phyloP scores from a whole-genome alignment of 1,140 invertebrate genomes.

The Atopsyche davidsoni region DNA sequence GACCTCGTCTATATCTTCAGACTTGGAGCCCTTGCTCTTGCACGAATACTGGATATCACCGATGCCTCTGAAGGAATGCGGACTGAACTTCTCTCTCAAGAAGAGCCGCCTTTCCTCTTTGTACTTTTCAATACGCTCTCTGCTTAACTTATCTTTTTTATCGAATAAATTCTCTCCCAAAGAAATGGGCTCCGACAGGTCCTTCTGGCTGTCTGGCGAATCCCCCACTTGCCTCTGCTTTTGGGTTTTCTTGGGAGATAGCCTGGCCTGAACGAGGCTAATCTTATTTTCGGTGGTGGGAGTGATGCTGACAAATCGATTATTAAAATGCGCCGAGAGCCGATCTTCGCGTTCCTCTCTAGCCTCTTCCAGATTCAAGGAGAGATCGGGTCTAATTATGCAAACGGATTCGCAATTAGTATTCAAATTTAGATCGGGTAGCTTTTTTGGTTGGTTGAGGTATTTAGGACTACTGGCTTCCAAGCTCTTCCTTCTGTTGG shows the following conservation, averaged over 20 bases:
- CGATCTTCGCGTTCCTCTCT: too few relatives aligned
- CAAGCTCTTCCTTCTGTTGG: constrained; percentile 41
- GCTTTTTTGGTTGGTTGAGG: constrained; percentile 45
- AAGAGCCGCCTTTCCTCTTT: constrained; percentile 86
- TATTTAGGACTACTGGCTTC: constrained; percentile 43
- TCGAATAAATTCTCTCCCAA: constrained; percentile 3
- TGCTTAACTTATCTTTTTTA: constrained; percentile 49
- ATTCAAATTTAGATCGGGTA: constrained; percentile 51
- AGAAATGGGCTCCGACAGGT: constrained; percentile 16
- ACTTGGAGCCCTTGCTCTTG: constrained; percentile 35
- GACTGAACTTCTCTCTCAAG: constrained; percentile 78
- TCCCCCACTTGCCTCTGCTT: constrained; percentile 22
- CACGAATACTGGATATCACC: constrained; percentile 41
- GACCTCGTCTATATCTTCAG: constrained; percentile 32
- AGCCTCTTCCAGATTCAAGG: constrained; percentile 18
- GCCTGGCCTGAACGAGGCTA: constrained; percentile 50
- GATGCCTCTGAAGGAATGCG: constrained; percentile 69
- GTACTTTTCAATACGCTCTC: constrained; percentile 81
- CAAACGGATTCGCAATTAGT: constrained; percentile 32
- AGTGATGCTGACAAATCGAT: constrained; percentile 38
- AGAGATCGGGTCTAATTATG: constrained; percentile 21
- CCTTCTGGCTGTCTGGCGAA: constrained; percentile 13
- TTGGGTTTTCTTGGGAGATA: constrained; percentile 31
- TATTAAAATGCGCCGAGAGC: constrained; percentile 13
- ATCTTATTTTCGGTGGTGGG: constrained; percentile 55